Evolutionary conservation across 2,113 vertebrate genomes (phyloP).

Genomic region (Hippocampus barbouri): DNA sequence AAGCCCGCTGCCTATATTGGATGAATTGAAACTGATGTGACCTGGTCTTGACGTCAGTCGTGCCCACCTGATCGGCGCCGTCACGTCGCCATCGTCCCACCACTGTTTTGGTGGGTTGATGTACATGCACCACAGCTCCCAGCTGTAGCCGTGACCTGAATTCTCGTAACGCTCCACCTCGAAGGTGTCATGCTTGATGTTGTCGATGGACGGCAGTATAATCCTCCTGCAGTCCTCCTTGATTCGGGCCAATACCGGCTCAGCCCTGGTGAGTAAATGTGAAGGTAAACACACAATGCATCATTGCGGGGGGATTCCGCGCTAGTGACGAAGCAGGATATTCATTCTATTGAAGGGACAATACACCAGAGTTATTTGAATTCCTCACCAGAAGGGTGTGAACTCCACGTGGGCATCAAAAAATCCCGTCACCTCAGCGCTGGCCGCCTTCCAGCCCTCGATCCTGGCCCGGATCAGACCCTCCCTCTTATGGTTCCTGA

Average conservation of each 20-base stretch:
- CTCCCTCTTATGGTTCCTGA: conserved; percentile 91
- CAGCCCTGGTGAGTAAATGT: conserved; percentile 77
- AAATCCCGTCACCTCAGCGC: conserved; percentile 88
- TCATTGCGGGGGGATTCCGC: not conserved
- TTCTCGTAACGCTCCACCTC: conserved; percentile 95
- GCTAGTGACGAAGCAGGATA: not conserved
- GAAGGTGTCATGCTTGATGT: conserved; percentile 94
- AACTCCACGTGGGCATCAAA: conserved; percentile 98
- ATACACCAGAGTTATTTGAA: not conserved
- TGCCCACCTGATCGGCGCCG: conserved; percentile 80
- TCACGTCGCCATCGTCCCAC: conserved; percentile 92
- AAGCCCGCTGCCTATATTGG: no score
- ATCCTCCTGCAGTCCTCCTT: conserved; percentile 88
- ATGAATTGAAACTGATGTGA: no score
- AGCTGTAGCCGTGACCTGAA: conserved; percentile 92
- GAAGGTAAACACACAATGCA: not conserved
- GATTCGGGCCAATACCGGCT: conserved; percentile 89
- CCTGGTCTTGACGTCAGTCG: no score
- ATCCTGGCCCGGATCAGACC: conserved; percentile 93
- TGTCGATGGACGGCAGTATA: conserved; percentile 94
- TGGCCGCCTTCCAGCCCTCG: conserved; percentile 94
- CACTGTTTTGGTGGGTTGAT: conserved; percentile 95
- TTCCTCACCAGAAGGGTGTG: conserved; percentile 87
- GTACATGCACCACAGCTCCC: conserved; percentile 99
- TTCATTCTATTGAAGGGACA: not conserved